Evolutionary conservation across 1,140 invertebrate genomes (phyloP).

Genomic region (Sycobia sp.): DNA sequence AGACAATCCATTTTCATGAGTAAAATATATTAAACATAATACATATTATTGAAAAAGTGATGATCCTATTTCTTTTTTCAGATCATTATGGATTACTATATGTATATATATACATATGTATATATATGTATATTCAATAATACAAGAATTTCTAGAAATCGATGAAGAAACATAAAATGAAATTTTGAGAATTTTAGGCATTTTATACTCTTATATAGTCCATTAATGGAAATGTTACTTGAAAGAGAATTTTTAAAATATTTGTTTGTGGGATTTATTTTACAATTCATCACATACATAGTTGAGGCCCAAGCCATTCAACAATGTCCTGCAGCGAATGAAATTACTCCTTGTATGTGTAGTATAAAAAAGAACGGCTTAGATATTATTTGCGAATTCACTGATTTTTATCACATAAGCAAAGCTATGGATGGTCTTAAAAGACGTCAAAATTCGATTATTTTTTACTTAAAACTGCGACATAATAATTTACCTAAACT

Average conservation of each 20-base stretch:
- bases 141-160: no score
- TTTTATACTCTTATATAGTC: no score
- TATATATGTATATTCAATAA: no score
- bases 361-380: constrained; percentile 83
- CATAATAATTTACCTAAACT: constrained; percentile 83
- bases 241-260: background rate
- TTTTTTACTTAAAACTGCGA: constrained; percentile 84
- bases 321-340: constrained; percentile 72
- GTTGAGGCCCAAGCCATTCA: constrained; percentile 56
- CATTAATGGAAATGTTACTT: constrained; percentile 12
- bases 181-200: no score
- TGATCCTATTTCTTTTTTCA: no score
- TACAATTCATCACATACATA: constrained; percentile 14
- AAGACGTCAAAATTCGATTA: constrained; percentile 72
- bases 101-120: no score
- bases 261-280: constrained; percentile 1
- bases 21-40: no score
- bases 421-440: constrained; percentile 79
- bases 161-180: no score
- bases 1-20: no score
- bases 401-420: constrained; percentile 74
- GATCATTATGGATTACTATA: no score
- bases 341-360: constrained; percentile 80
- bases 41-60: no score
- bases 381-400: constrained; percentile 84